Conservation (phyloP, 2,797 vertebrate genomes). For the Enteromius anoplus region DNA sequence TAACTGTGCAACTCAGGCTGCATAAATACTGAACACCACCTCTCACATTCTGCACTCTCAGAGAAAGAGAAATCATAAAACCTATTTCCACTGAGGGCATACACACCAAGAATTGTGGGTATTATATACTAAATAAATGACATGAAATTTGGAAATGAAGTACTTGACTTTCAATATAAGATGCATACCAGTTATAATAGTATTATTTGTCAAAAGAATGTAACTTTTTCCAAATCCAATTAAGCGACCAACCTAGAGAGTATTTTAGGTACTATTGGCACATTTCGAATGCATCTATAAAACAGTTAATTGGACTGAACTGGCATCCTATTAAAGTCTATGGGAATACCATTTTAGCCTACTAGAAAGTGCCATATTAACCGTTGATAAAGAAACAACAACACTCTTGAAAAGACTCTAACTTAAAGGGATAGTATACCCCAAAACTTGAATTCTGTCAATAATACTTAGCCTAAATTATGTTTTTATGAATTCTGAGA, state of each 20-base stretch:
- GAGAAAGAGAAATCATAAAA: not conserved
- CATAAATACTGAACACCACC: constrained; percentile 1
- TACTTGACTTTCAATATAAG: not conserved
- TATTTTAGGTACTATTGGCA: not conserved
- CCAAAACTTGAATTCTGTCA: too few relatives aligned
- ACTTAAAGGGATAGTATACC: not conserved
- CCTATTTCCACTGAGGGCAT: not conserved
- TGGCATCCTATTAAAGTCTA: not conserved
- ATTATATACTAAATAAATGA: not conserved
- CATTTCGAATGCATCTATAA: not conserved
- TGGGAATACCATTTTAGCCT: not conserved
- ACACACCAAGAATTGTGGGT: not conserved
- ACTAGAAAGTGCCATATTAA: not conserved
- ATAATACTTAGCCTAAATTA: not conserved
- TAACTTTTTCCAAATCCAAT: not conserved
- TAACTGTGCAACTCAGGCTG: not conserved
- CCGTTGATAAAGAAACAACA: not conserved
- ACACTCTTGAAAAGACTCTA: not conserved
- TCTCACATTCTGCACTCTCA: not conserved
- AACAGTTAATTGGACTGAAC: too few relatives aligned
- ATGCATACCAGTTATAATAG: not conserved
- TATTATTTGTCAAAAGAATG: not conserved
- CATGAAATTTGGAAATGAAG: not conserved
- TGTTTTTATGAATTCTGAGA: too few relatives aligned
- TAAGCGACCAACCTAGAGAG: too few relatives aligned